Evolutionary conservation across 1,140 invertebrate species (phyloP).

Genomic region (Scaptomyza pallida): DNA sequence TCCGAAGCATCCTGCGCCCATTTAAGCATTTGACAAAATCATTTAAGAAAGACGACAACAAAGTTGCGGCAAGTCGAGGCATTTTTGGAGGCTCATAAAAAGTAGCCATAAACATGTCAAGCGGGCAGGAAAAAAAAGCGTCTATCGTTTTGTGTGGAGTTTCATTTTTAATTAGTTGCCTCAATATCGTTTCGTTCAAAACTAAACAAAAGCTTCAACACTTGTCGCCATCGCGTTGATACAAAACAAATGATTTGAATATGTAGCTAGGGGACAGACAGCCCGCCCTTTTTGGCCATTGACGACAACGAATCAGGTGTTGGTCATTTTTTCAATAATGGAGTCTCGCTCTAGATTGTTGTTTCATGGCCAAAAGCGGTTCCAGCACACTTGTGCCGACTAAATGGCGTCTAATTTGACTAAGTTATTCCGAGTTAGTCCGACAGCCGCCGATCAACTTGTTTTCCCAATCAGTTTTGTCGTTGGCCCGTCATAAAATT

Average conservation of each 20-base stretch:
- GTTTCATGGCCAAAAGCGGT: slow-evolving; percentile 29
- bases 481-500: slow-evolving; percentile 75
- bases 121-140: background rate
- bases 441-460: slow-evolving; percentile 67
- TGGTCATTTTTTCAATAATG: slow-evolving; percentile 41
- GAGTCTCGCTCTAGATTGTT: slow-evolving; percentile 27
- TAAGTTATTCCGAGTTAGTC: slow-evolving; percentile 66
- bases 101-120: slow-evolving; percentile 55
- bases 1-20: slow-evolving; percentile 30
- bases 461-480: slow-evolving; percentile 79
- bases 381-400: slow-evolving; percentile 22
- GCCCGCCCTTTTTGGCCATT: slow-evolving; percentile 42
- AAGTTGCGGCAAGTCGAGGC: slow-evolving; percentile 37
- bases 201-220: slow-evolving; percentile 21
- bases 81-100: slow-evolving; percentile 33
- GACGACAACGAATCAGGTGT: slow-evolving; percentile 73
- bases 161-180: slow-evolving; percentile 62
- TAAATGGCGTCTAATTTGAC: slow-evolving; percentile 75
- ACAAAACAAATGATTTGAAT: slow-evolving; percentile 2
- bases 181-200: slow-evolving; percentile 9
- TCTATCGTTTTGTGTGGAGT: background rate
- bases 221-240: slow-evolving; percentile 44
- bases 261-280: slow-evolving; percentile 10
- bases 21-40: slow-evolving; percentile 71
- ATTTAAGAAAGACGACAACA: slow-evolving; percentile 57